These are phyloP conservation scores for Cygnus buccinator DNA, from an alignment of 2,113 vertebrate species.

Conservation along the genomic window DNA sequence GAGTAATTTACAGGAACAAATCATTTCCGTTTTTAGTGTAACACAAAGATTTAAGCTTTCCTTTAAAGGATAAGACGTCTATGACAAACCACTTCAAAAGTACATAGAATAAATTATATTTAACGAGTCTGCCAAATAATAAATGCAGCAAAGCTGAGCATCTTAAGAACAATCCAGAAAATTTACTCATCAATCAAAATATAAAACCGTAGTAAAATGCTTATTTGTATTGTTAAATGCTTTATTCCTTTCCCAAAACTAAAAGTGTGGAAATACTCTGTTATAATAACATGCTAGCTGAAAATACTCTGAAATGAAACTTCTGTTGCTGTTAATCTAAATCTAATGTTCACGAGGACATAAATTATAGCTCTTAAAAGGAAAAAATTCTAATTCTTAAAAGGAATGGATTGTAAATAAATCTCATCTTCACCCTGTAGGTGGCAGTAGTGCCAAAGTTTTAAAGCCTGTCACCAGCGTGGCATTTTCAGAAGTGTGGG, in stretches of 20 bases:
- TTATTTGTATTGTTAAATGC: background rate
- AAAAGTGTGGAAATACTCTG: background rate
- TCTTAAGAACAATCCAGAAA: background rate
- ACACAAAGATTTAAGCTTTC: background rate
- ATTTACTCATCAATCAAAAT: background rate
- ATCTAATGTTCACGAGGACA: background rate
- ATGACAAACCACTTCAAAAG: background rate
- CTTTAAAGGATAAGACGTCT: background rate
- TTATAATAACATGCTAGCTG: background rate
- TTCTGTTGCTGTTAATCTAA: background rate
- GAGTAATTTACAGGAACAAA: slow-evolving; percentile 5
- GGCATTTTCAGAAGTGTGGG: background rate
- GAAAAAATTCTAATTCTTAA: background rate
- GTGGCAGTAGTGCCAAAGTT: slow-evolving; percentile 50
- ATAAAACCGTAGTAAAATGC: background rate
- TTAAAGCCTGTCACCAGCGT: background rate
- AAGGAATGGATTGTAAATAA: background rate
- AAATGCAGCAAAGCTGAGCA: background rate
- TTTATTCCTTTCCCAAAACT: background rate
- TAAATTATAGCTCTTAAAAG: background rate
- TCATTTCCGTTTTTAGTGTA: background rate
- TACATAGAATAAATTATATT: background rate
- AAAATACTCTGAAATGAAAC: background rate
- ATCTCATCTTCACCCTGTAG: background rate
- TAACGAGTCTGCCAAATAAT: background rate